Percentiles rank a stretch among this genome's conserved stretches.
phyloP scores from a whole-genome alignment of 2,113 vertebrate species.

The Saguinus imperator region DNA sequence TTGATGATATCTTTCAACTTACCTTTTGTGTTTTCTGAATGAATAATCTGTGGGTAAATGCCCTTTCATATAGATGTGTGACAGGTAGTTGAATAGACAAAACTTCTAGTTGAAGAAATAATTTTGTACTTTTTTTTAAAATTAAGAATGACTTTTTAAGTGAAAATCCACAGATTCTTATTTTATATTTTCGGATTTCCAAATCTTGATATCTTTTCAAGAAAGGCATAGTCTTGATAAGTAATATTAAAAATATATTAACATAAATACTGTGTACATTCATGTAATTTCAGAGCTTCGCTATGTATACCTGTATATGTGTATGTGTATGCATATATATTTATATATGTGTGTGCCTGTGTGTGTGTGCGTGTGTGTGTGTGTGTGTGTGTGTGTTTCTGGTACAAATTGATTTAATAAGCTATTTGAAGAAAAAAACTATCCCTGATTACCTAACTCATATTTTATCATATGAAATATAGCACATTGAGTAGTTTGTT shows the following conservation, averaged over 20 bases:
- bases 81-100: not conserved
- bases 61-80: not conserved
- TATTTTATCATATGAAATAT: slow-evolving; percentile 26
- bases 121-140: not conserved
- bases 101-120: not conserved
- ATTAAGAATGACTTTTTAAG: slow-evolving; percentile 15
- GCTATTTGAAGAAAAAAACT: slow-evolving; percentile 45
- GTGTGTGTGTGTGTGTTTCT: not conserved
- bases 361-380: not conserved
- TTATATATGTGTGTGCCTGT: not conserved
- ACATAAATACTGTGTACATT: slow-evolving; percentile 7
- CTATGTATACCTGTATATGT: not conserved
- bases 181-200: slow-evolving; percentile 28
- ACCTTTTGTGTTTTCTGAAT: slow-evolving; percentile 21
- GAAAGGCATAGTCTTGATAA: not conserved
- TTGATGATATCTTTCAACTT: slow-evolving; percentile 11
- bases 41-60: not conserved
- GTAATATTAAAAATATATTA: not conserved
- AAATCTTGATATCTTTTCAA: slow-evolving; percentile 27
- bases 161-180: not conserved
- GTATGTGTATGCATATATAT: not conserved
- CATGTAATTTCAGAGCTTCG: not conserved
- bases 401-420: slow-evolving; percentile 14
- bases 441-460: not conserved
- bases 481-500: not conserved